A percentile compares a stretch with the other conserved stretches of the same genome.
phyloP scores from a whole-genome alignment of 37 sponge, comb jelly and placozoan genomes.

The Chondrilla cf. caribensis region DNA sequence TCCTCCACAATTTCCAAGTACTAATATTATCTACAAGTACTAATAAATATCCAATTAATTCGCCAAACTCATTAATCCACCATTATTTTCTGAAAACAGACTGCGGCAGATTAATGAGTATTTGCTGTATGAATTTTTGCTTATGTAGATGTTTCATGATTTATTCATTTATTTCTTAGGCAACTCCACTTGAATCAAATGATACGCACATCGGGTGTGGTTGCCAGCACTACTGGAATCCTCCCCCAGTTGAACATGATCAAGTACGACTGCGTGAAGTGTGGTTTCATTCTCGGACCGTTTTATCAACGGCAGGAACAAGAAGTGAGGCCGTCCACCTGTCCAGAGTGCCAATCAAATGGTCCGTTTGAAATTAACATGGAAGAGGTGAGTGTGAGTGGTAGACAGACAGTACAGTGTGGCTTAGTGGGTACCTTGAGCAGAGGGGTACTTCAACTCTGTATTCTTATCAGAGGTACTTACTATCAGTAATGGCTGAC shows the following conservation, averaged over 20 bases:
- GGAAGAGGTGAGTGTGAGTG: constrained; percentile 74
- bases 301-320: constrained; percentile 92
- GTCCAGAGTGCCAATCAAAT: constrained; percentile 97
- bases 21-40: no score
- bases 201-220: constrained; percentile 92
- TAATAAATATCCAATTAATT: no score
- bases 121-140: no score
- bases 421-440: neutral
- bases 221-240: constrained; percentile 90
- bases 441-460: no score
- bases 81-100: no score
- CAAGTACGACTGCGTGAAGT: constrained; percentile 95
- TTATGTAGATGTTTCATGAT: no score
- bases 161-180: constrained; percentile 29
- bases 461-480: no score
- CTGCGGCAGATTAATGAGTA: no score
- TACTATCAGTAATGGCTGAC: no score
- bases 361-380: constrained; percentile 99
- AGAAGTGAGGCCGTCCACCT: constrained; percentile 93
- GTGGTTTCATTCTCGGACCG: constrained; percentile 90
- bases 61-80: no score
- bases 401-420: neutral
- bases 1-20: no score
- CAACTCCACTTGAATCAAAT: constrained; percentile 98
- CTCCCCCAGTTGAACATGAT: constrained; percentile 97